These are phyloP conservation scores for Macropus fuliginosus DNA, from an alignment of 2,797 vertebrate genomes.

Conservation along the genomic window DNA sequence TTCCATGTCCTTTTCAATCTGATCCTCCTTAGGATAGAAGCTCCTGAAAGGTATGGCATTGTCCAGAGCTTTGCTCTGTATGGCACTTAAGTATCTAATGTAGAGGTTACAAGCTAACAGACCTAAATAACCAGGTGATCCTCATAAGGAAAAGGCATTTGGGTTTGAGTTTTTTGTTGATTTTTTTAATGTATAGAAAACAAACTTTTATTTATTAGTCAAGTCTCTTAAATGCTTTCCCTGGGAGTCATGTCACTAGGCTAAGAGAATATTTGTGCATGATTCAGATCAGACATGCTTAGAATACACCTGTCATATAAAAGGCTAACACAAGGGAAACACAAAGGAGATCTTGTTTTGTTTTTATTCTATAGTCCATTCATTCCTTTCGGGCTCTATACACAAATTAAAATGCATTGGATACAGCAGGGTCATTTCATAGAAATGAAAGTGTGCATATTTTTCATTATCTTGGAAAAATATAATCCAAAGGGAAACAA, in stretches of 20 bases:
- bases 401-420: neutral
- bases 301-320: neutral
- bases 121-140: neutral
- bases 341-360: neutral
- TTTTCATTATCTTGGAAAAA: neutral
- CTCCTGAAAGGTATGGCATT: neutral
- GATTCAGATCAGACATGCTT: neutral
- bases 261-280: neutral
- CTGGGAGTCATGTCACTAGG: neutral
- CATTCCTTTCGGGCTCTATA: neutral
- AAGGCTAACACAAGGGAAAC: neutral
- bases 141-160: neutral
- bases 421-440: neutral
- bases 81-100: neutral
- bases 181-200: neutral
- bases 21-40: neutral
- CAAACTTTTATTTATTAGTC: neutral
- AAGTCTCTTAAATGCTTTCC: neutral
- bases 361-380: neutral
- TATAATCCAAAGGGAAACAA: neutral
- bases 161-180: too few relatives aligned
- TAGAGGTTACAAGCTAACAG: neutral
- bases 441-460: neutral
- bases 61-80: neutral
- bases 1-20: neutral